phyloP scores from a whole-genome alignment of 2,113 vertebrate genomes.

The Saguinus midas region DNA sequence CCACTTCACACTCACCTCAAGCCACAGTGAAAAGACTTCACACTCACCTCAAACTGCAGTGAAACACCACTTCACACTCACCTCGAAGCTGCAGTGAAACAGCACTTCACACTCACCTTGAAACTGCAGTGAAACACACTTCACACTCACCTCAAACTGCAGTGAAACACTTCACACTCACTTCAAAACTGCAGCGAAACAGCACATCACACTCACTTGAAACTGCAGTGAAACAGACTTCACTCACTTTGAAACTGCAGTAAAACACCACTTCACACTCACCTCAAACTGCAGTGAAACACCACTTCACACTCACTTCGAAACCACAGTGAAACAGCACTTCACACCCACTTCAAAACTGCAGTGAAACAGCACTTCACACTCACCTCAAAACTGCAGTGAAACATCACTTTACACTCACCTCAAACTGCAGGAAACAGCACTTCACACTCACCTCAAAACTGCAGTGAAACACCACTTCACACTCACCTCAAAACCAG shows the following conservation, averaged over 20 bases:
- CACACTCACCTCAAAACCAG: background rate
- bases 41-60: background rate
- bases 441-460: background rate
- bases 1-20: background rate
- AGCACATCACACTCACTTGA: background rate
- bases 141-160: background rate
- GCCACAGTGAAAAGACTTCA: background rate
- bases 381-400: background rate
- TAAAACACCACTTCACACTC: background rate
- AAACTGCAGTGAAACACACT: background rate
- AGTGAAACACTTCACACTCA: background rate
- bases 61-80: background rate
- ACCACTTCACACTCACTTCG: background rate
- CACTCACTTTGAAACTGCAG: background rate
- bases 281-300: background rate
- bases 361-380: background rate
- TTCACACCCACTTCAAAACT: background rate
- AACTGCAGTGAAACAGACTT: background rate
- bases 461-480: background rate
- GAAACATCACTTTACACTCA: background rate
- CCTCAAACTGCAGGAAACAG: background rate
- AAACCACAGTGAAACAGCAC: background rate
- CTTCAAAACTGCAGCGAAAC: background rate
- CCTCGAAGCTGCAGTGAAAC: background rate
- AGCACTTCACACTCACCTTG: background rate